Base-by-base conservation (phyloP, 37 sponge, comb jelly and placozoan species). In the Agelas oroides region DNA sequence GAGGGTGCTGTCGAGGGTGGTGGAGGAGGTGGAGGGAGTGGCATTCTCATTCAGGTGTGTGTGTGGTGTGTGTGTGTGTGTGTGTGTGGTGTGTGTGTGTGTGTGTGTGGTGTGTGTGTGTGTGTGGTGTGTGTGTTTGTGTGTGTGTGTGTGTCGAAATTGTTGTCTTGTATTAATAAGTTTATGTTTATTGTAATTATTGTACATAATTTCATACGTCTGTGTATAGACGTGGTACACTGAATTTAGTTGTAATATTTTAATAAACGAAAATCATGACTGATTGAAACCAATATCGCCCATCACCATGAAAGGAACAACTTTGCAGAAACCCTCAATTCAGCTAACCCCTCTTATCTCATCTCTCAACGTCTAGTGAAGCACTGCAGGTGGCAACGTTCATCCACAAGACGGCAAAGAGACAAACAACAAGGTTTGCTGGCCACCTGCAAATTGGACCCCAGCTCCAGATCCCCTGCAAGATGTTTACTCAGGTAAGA, bases 371-470 rank as follows among this genome's bases (percentile, higher is more conserved):
- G 36, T 70, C 24, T 35, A 87, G 89, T 40, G 94, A 93, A 38
- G 94, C 88, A 19, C 66, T 90, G 35, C 84, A 90, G 13, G 53
- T 75, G 35, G 79, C 89, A 1, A 80, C 73, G 33, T 71, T 90
- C 81, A 90, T 94, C 53, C 79, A 67, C 0, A 87, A 92, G 38
- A 86, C 38, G 46, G 84, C 84, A 17, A 94, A 91, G 82, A 90
- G 75, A 62, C 93, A 93, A 63, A 96, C 94, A 1, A 87, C 96
- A 56, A 76, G 88, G 35, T 96, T 96, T 78, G 64, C 86, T 24
- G 96, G 96, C 14, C 58, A 71, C 52, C 40, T 96, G 59, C 94
- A 93, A 64, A 90, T 96, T 32, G 96, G 96, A 0, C 19, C 82
- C n/a, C 36, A 84, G 36, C 63, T 93, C n/a, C 86, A 90, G 78